Percentiles rank a stretch among this genome's conserved stretches.
Evolutionary conservation across 2,797 vertebrate genomes (phyloP).

Genomic region (Anguilla pacifica): DNA sequence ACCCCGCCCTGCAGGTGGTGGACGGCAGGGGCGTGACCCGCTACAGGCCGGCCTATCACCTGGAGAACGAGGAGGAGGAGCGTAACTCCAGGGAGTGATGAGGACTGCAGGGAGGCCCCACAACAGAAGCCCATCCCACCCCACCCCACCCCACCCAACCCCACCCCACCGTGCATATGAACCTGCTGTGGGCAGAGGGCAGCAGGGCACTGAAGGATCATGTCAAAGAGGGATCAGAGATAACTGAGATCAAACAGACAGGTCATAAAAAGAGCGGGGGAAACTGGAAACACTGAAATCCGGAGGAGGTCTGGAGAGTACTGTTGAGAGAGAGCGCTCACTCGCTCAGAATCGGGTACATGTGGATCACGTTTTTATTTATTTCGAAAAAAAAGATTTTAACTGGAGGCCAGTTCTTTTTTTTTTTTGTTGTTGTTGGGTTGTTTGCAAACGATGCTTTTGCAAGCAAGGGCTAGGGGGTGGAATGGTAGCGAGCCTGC

Average conservation of each 20-base stretch:
- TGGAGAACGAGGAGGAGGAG: slow-evolving; percentile 90
- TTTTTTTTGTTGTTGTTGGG: neutral
- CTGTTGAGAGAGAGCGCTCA: neutral
- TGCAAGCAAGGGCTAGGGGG: neutral
- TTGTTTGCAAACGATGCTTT: slow-evolving; percentile 1
- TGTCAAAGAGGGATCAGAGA: neutral
- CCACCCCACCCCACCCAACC: neutral
- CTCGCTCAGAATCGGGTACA: neutral
- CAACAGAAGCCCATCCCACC: neutral
- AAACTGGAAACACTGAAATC: neutral
- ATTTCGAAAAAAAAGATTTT: neutral
- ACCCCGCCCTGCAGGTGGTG: slow-evolving; percentile 74
- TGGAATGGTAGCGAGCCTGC: neutral
- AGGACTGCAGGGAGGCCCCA: neutral
- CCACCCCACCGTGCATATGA: neutral
- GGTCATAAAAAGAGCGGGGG: neutral
- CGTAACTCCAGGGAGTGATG: slow-evolving; percentile 78
- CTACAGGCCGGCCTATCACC: slow-evolving; percentile 83
- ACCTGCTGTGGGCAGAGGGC: no score
- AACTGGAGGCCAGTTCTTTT: slow-evolving; percentile 12
- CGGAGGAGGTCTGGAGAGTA: neutral
- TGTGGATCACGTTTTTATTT: neutral
- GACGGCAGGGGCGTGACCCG: slow-evolving; percentile 71
- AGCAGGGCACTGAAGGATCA: neutral
- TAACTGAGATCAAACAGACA: neutral